These are phyloP conservation scores for Volucella zonaria DNA, from an alignment of 2,888 invertebrate genomes.

Conservation along the genomic window DNA sequence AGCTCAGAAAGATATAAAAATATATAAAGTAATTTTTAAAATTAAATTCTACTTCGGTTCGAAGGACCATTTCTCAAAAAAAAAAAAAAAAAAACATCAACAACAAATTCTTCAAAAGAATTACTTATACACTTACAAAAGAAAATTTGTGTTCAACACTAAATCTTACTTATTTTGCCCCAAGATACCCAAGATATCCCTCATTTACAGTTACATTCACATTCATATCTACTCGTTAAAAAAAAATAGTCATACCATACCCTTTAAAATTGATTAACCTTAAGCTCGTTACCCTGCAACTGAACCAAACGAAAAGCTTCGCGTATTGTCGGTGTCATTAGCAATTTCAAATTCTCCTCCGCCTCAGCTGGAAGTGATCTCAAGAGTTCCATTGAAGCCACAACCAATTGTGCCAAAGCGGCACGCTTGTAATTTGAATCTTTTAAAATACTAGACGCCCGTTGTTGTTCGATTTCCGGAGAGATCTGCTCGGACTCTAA, in stretches of 20 bases:
- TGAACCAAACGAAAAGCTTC: constrained; percentile 82
- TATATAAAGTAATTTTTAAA: too few relatives aligned
- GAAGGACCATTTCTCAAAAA: constrained; percentile 15
- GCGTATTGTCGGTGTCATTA: constrained; percentile 82
- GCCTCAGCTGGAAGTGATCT: constrained; percentile 86
- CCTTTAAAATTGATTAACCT: constrained; percentile 82
- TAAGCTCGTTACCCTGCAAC: constrained; percentile 82
- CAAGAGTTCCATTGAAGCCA: constrained; percentile 91
- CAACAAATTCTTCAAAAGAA: constrained; percentile 36
- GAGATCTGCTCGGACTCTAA: constrained; percentile 86
- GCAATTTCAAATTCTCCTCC: constrained; percentile 83
- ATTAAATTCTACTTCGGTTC: constrained; percentile 1
- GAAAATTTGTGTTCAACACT: constrained; percentile 61
- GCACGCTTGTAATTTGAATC: constrained; percentile 93
- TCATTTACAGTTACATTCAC: constrained; percentile 17
- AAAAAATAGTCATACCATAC: constrained; percentile 8
- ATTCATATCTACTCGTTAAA: constrained; percentile 3
- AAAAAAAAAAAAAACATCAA: not conserved
- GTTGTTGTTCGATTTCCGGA: constrained; percentile 92
- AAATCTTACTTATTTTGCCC: constrained; percentile 42
- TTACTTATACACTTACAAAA: constrained; percentile 10
- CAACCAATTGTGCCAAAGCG: constrained; percentile 93
- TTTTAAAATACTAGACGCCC: constrained; percentile 91
- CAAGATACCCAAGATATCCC: not conserved
- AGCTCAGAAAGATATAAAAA: too few relatives aligned